Evolutionary conservation across 1,140 invertebrate species (phyloP).

Genomic region (Argopecten irradians): DNA sequence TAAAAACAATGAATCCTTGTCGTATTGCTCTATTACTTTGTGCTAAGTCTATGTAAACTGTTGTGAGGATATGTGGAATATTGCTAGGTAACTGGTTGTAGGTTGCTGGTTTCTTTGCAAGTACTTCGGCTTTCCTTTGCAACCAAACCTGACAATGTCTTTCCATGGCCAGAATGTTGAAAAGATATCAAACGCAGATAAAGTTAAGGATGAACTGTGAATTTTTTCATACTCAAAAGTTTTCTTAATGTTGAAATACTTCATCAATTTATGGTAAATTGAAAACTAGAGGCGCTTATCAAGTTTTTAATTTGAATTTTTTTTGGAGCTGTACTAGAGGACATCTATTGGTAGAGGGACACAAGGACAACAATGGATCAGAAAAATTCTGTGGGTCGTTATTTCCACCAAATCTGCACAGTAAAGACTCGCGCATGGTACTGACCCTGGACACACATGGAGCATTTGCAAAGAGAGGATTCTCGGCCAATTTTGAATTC

Average conservation of each 20-base stretch:
- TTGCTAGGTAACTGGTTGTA: too few relatives aligned
- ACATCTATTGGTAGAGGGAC: conserved; percentile 93
- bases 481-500: conserved; percentile 93
- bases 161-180: too few relatives aligned
- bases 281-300: background rate
- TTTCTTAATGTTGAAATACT: too few relatives aligned
- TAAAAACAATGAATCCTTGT: background rate
- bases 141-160: too few relatives aligned
- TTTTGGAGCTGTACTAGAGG: conserved; percentile 87
- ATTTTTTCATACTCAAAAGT: too few relatives aligned
- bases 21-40: background rate
- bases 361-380: conserved; percentile 95
- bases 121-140: too few relatives aligned
- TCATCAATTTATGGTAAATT: background rate
- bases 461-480: conserved; percentile 83
- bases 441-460: conserved; percentile 91
- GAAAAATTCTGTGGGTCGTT: conserved; percentile 91
- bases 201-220: too few relatives aligned
- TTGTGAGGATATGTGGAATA: background rate
- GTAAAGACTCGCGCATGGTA: conserved; percentile 93
- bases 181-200: too few relatives aligned
- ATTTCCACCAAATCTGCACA: conserved; percentile 84
- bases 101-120: too few relatives aligned
- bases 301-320: conserved; percentile 31
- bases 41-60: background rate